Conservation (phyloP, 2,888 invertebrate species). For the Tenthredo scrophulariae region DNA sequence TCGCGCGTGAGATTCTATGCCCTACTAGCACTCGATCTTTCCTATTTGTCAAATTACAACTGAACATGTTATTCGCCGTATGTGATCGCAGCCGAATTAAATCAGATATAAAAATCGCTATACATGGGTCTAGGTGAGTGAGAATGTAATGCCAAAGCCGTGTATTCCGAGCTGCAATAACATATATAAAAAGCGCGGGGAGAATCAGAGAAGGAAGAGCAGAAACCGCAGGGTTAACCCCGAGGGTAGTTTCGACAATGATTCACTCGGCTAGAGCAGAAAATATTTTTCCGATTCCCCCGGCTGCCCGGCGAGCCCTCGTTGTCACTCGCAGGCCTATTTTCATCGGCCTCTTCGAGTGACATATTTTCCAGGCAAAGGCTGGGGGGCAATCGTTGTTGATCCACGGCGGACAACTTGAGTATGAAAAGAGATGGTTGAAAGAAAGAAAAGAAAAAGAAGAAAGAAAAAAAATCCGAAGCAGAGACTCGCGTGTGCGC, state of each 20-base stretch:
- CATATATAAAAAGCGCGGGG: background rate
- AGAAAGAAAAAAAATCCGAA: background rate
- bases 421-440: background rate
- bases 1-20: conserved; percentile 5
- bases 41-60: background rate
- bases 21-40: background rate
- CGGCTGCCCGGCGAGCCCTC: conserved; percentile 35
- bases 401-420: conserved; percentile 40
- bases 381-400: conserved; percentile 42
- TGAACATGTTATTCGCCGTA: background rate
- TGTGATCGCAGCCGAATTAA: background rate
- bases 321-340: conserved; percentile 51
- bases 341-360: conserved; percentile 46
- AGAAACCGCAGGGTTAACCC: conserved; percentile 41
- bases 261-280: conserved; percentile 49
- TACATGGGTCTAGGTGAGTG: conserved; percentile 7
- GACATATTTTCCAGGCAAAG: conserved; percentile 47
- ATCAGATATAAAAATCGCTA: background rate
- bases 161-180: background rate
- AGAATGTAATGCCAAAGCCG: background rate
- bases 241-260: conserved; percentile 47
- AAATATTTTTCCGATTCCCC: conserved; percentile 47
- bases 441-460: background rate
- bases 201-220: conserved; percentile 14
- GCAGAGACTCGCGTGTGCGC: conserved; percentile 1